These are phyloP conservation scores for Zelostemma sp. DNA, from an alignment of 1,140 invertebrate genomes.

Conservation along the genomic window DNA sequence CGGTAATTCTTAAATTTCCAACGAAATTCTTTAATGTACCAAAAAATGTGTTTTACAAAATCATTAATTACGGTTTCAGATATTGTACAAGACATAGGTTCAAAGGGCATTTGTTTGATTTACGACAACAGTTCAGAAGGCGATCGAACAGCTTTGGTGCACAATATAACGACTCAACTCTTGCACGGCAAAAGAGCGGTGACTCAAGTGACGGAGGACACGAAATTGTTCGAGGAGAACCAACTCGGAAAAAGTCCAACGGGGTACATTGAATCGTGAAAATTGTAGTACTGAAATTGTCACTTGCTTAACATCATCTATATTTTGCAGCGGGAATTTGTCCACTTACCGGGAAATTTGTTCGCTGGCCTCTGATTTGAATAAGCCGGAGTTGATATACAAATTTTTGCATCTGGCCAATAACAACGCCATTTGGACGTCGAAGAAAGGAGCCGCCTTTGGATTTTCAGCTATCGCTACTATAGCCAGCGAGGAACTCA, in stretches of 20 bases:
- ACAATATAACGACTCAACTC: conserved; percentile 84
- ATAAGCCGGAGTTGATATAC: conserved; percentile 94
- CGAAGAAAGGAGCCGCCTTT: conserved; percentile 92
- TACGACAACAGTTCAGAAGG: conserved; percentile 84
- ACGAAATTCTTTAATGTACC: conserved; percentile 4
- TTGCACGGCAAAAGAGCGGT: conserved; percentile 80
- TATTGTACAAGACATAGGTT: conserved; percentile 92
- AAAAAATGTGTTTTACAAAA: background rate
- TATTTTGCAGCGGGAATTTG: conserved; percentile 77
- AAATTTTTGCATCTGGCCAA: conserved; percentile 96
- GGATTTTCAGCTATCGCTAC: conserved; percentile 88
- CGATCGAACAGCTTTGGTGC: conserved; percentile 80
- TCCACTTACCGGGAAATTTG: conserved; percentile 96
- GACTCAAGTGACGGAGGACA: conserved; percentile 82
- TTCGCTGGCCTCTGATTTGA: conserved; percentile 91
- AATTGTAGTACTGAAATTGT: conserved; percentile 9
- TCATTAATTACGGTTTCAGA: conserved; percentile 68
- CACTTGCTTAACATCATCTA: background rate
- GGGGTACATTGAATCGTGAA: conserved; percentile 73
- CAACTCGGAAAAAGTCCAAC: conserved; percentile 86
- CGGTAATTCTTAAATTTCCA: conserved; percentile 71
- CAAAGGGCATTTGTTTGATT: conserved; percentile 89
- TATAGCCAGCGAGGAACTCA: conserved; percentile 84
- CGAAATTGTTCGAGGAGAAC: conserved; percentile 90
- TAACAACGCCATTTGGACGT: conserved; percentile 94